Evolutionary conservation across 2,888 invertebrate genomes (phyloP), one percentile per base, ranked within the genome.

Genomic region (Arenicola marina): DNA sequence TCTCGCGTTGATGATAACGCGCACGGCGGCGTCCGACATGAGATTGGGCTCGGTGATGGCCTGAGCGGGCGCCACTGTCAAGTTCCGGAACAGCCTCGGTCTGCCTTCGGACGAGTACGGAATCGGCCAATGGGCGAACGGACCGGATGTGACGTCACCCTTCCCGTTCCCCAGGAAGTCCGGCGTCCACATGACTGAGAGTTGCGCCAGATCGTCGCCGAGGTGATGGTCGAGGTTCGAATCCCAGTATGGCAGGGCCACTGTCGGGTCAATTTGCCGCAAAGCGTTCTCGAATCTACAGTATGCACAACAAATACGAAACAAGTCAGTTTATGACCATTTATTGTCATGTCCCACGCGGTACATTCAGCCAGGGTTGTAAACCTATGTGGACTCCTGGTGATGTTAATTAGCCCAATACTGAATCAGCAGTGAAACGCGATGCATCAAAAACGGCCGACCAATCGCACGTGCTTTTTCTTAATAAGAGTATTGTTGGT

Each of bases 211-310:
- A 0, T 78, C 77, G 21, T 79, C 77, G 0, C 77, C 77, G 1
- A 83, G 70, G 31, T 68, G 63, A 26, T 76, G 68, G 65, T 83
- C 83, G 33, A 82, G 67, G 0, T 78, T 76, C 15, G 77, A 76
- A 69, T 83, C 83, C 81, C 82, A 83, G 65, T 80, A 83, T 1
- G 82, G 83, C 4, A 82, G 65, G n/a, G 74, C 72, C 11, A 81
- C 73, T 28, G 74, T 68, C 1, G 79, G 79, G 4, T 80, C 78
- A 58, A 80, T 75, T 65, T 73, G 70, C 46, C 73, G 60, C 4
- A 76, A 59, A 1, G 75, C 75, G 44, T 73, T 73, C 62, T 77
- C 77, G 59, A 70, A 72, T 32, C 77, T 77, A 29, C 7, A n/a
- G n/a, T n/a, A n/a, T n/a, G n/a, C n/a, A n/a, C n/a, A n/a, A n/a